A percentile compares a stretch with the other conserved stretches of the same genome.
These are phyloP conservation scores for Montifringilla adamsi DNA, from an alignment of 2,113 vertebrate species.

Conservation along the genomic window DNA sequence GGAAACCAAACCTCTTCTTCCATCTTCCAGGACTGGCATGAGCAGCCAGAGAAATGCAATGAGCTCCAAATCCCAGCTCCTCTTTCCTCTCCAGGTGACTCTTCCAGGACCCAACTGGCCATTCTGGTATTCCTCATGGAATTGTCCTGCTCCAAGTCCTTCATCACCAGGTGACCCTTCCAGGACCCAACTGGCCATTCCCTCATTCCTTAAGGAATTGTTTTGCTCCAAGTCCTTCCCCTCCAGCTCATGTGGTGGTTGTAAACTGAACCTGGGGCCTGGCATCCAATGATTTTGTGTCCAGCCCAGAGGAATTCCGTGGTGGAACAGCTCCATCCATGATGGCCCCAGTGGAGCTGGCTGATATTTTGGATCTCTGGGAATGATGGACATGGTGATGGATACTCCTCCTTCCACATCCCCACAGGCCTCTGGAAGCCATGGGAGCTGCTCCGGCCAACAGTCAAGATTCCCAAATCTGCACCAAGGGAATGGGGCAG, in stretches of 20 bases:
- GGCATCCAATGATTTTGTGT: not conserved
- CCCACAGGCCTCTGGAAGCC: not conserved
- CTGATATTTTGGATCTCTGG: fast-evolving
- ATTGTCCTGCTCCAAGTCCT: not conserved
- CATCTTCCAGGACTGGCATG: not conserved
- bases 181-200: not conserved
- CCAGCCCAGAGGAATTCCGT: not conserved
- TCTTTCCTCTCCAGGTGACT: not conserved
- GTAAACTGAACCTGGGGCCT: no score
- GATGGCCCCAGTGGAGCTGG: not conserved
- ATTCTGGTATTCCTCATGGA: not conserved
- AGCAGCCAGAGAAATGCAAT: not conserved
- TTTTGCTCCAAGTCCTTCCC: not conserved
- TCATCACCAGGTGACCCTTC: not conserved
- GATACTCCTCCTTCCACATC: not conserved
- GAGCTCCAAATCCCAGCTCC: not conserved
- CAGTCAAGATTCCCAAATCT: not conserved
- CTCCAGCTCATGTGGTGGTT: not conserved
- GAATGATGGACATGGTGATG: fast-evolving
- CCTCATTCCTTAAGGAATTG: not conserved
- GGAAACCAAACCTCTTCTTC: not conserved
- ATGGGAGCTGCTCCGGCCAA: not conserved
- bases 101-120: not conserved
- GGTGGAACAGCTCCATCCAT: not conserved
- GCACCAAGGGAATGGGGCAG: not conserved